Percentiles rank a stretch among this genome's conserved stretches.
phyloP scores from a whole-genome alignment of 2,888 invertebrate species.

The Meandrusa payeni region DNA sequence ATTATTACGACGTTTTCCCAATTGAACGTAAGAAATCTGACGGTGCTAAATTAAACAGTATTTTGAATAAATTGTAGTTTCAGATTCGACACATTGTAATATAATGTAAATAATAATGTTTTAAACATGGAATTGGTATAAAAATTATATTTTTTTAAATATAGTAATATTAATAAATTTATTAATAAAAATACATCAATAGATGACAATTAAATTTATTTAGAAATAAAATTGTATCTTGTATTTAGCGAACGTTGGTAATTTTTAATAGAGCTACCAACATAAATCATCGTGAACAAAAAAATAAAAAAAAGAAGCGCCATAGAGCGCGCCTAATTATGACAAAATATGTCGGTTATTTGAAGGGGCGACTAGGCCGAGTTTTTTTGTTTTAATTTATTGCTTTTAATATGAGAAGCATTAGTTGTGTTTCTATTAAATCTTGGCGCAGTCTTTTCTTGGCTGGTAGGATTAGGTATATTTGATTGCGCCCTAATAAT shows the following conservation, averaged over 20 bases:
- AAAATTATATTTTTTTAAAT: not conserved
- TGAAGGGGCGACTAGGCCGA: conserved; percentile 43
- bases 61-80: too few relatives aligned
- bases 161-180: too few relatives aligned
- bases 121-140: not conserved
- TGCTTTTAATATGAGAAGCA: conserved; percentile 35
- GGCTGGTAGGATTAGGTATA: conserved; percentile 6
- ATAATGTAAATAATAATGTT: not conserved
- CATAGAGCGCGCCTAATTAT: conserved; percentile 61
- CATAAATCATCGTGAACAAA: conserved; percentile 41
- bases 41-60: too few relatives aligned
- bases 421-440: conserved; percentile 29
- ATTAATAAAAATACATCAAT: not conserved
- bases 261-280: conserved; percentile 25
- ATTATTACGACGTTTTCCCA: too few relatives aligned
- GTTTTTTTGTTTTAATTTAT: conserved; percentile 54
- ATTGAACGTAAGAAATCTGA: too few relatives aligned
- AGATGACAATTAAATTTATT: not conserved
- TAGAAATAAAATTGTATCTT: too few relatives aligned
- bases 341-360: conserved; percentile 71
- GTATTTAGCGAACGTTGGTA: conserved; percentile 7
- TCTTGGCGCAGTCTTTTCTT: conserved; percentile 17
- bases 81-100: too few relatives aligned
- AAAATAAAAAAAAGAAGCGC: conserved; percentile 58
- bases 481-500: too few relatives aligned